Conservation (phyloP, 2,797 vertebrate species). For the Pseudochromis fuscus region DNA sequence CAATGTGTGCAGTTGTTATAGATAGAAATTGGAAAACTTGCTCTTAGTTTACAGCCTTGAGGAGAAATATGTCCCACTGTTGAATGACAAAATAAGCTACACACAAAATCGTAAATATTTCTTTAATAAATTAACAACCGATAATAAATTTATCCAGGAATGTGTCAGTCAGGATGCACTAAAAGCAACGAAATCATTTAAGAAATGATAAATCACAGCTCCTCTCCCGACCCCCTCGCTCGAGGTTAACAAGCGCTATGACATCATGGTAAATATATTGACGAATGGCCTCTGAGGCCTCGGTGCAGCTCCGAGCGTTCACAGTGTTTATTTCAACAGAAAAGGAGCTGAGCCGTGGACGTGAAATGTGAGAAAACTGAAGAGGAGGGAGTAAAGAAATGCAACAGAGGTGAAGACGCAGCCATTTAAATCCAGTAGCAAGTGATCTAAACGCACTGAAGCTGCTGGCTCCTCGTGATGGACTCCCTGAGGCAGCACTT, state of each 20-base stretch:
- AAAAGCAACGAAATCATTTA: constrained; percentile 12
- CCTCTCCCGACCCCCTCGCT: constrained; percentile 31
- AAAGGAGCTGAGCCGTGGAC: constrained; percentile 23
- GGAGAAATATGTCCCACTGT: neutral
- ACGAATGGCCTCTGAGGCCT: constrained; percentile 45
- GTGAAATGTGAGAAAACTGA: constrained; percentile 24
- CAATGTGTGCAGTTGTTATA: too few relatives aligned
- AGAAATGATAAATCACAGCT: constrained; percentile 19
- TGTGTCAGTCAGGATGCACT: neutral
- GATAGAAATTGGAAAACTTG: too few relatives aligned
- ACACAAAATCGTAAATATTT: neutral
- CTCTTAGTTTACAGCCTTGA: neutral
- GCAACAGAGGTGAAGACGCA: neutral
- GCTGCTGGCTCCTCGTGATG: constrained; percentile 43
- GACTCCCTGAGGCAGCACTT: constrained; percentile 41
- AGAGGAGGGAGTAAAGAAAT: constrained; percentile 10
- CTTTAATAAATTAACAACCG: constrained; percentile 1
- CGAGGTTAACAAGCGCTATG: constrained; percentile 56
- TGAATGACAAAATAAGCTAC: neutral
- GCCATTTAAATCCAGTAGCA: constrained; percentile 17
- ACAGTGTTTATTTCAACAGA: constrained; percentile 52
- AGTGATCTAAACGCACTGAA: constrained; percentile 35
- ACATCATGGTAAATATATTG: constrained; percentile 68
- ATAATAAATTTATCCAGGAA: neutral
- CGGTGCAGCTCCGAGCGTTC: constrained; percentile 30